phyloP scores from a whole-genome alignment of 2,888 invertebrate genomes.

The Trachelus stipa region DNA sequence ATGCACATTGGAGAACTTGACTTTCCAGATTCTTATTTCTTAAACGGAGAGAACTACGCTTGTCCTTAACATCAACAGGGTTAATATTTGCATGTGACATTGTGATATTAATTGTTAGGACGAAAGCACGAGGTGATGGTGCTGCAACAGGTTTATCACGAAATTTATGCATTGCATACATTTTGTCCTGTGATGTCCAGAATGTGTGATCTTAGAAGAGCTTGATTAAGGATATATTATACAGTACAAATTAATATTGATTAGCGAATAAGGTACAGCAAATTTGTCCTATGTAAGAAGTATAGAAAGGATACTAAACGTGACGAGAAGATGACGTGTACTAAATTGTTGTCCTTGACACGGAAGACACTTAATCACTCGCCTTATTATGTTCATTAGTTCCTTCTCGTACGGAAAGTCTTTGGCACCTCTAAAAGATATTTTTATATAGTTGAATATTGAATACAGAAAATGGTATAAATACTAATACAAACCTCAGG shows the following conservation, averaged over 20 bases:
- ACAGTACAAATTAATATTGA: background rate
- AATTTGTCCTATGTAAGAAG: background rate
- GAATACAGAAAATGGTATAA: background rate
- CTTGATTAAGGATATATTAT: background rate
- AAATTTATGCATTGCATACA: constrained; percentile 59
- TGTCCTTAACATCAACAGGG: background rate
- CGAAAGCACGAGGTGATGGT: constrained; percentile 55
- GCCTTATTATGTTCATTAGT: constrained; percentile 59
- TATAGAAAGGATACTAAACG: constrained; percentile 59
- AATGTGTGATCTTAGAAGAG: constrained; percentile 46
- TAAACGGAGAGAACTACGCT: background rate
- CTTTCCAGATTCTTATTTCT: background rate
- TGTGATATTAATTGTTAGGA: constrained; percentile 50
- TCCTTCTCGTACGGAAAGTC: constrained; percentile 55
- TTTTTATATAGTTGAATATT: background rate
- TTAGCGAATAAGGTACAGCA: background rate
- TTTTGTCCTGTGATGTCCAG: constrained; percentile 62
- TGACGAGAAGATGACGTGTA: constrained; percentile 58
- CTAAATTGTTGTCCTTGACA: constrained; percentile 59
- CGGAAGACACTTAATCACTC: constrained; percentile 57
- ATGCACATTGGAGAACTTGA: background rate
- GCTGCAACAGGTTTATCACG: constrained; percentile 47
- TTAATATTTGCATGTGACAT: background rate
- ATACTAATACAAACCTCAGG: constrained; percentile 33
- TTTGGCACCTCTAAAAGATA: constrained; percentile 43